Base-by-base conservation (phyloP, 2,888 invertebrate species). In the Yponomeuta evonymella region DNA sequence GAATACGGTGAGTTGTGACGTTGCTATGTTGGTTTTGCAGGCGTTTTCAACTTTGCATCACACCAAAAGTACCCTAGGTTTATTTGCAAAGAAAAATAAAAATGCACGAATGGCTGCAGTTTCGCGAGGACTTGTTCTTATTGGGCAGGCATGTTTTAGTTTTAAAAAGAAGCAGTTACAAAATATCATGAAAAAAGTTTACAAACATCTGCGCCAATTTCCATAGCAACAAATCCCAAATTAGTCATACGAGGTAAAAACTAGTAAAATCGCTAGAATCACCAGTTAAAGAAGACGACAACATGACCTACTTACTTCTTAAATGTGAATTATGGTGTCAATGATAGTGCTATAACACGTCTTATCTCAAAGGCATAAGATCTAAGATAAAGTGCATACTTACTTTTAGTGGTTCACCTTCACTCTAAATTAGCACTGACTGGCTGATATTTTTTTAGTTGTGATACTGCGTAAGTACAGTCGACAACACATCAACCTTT, bases 1-100 rank as follows among this genome's bases (percentile, higher is more conserved):
- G 83, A 96, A 96, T 77, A 95, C 95, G 79, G 95, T 95, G 82
- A 93, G 94, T 79, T 33, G 65, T 30, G 33, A 12, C 8, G 51
- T 58, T 58, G 51, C 51, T 58, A 15, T 15, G 6, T 58, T 58
- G 0, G 15, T 58, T 58, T 58, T 1, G 51, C 51, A 58, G 51
- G 51, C 51, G 51, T 12, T 58, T 58, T 5, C 43, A 43, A 5
- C 43, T 43, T 43, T 43, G 8, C 33, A 33, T 43, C 1, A 43
- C 3, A 43, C 1, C 8, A 5, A 43, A 43, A 43, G 8, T 43
- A 36, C 4, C 2, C 36, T 4, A 8, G 8, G 43, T 43, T 8
- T 43, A 8, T 8, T 43, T 43, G 43, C 1, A 43, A 43, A 6
- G 43, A 9, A 43, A 8, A 43, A 43, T 23, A 43, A 9, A 43